Base-by-base conservation (phyloP, 1,140 invertebrate genomes). In the Littorina saxatilis region DNA sequence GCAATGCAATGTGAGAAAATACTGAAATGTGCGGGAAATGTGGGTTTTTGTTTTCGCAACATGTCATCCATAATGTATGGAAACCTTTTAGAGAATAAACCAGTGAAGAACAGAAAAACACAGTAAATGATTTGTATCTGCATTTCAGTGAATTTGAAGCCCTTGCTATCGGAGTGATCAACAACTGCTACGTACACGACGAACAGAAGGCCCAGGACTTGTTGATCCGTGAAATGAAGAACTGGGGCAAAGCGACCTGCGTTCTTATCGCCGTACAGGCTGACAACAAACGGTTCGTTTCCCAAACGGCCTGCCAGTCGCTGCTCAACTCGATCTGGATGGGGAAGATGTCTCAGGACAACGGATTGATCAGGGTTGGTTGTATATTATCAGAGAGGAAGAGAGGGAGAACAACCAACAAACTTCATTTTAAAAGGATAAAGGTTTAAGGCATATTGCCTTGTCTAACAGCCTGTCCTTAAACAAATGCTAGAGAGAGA, bases 251-350 rank as follows among this genome's bases (percentile, higher is more conserved):
- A 5, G 85, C 90, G 13, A 91, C 91, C 0, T 90, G 88, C 80
- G 82, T 92, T 37, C 81, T 88, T 29, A 85, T 92, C n/a, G 91
- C 91, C 1, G 88, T 91, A 17, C 85, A 92, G 61, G 88, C 91
- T 5, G 88, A 92, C 84, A 92, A 92, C 82, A 92, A 91, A 80
- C 82, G 84, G 11, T 92, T 93, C 68, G 88, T 93, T 27, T 89
- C 91, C 11, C 91, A 92, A 63, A 87, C 90, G 1, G 90, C 90
- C 17, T 93, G 91, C 80, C 92, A 93, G 83, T 82, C 85, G 43
- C 84, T 93, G 0, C 86, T 93, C 20, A 91, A 90, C 82, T 88
- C 86, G 37, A 90, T 92, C 29, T 93, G 92, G 92, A 90, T 88
- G 87, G 92, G 91, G 11, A 85, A 87, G 27, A 80, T 92, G 82